Evolutionary conservation across 1,140 invertebrate genomes (phyloP).

Genomic region (Drosophila parabipectinata): DNA sequence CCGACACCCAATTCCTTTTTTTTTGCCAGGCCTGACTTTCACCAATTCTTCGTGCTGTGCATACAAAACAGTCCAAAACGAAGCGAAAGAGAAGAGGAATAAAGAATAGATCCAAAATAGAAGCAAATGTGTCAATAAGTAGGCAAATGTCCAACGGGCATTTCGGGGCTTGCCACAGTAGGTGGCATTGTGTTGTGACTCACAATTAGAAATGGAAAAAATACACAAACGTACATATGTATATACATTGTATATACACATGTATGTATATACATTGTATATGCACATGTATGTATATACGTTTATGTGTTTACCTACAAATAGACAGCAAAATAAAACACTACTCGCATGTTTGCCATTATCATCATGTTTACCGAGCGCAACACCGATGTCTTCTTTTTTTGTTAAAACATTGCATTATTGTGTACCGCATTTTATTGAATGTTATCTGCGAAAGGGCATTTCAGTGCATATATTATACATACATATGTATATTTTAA

Average conservation of each 20-base stretch:
- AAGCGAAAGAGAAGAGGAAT: slow-evolving; percentile 15
- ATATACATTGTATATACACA: not conserved
- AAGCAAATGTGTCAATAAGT: slow-evolving; percentile 43
- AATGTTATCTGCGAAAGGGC: not conserved
- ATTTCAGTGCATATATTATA: not conserved
- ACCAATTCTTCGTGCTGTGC: slow-evolving; percentile 60
- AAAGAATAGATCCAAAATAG: slow-evolving; percentile 28
- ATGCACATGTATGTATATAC: too few relatives aligned
- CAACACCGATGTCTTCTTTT: slow-evolving; percentile 15
- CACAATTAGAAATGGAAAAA: slow-evolving; percentile 5
- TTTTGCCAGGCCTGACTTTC: slow-evolving; percentile 65
- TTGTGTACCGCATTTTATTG: slow-evolving; percentile 15
- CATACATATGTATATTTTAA: not conserved
- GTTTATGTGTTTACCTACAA: slow-evolving; percentile 7
- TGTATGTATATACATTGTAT: not conserved
- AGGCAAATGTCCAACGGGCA: slow-evolving; percentile 14
- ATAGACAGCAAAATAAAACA: not conserved
- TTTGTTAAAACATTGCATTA: slow-evolving; percentile 20
- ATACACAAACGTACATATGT: not conserved
- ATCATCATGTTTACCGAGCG: slow-evolving; percentile 34
- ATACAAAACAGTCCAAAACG: slow-evolving; percentile 48
- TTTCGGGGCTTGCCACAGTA: slow-evolving; percentile 43
- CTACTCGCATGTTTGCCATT: slow-evolving; percentile 21
- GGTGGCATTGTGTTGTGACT: slow-evolving; percentile 23
- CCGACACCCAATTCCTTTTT: not conserved